Evolutionary conservation across 2,888 invertebrate genomes (phyloP).

Genomic region (Eurois occulta): DNA sequence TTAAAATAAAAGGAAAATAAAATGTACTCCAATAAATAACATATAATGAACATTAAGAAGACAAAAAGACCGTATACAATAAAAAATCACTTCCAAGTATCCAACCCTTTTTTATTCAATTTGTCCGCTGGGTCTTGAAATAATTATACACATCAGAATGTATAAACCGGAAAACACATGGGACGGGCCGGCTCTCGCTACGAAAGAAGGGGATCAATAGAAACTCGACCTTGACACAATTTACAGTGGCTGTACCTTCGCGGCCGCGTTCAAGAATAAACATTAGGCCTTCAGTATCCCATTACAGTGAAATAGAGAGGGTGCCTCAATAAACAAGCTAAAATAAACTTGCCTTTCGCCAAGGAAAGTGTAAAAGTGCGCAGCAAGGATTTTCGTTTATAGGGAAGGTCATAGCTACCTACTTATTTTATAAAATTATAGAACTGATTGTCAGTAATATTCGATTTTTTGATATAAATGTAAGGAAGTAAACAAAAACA

Average conservation of each 20-base stretch:
- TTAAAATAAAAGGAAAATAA: constrained; percentile 23
- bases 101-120: constrained; percentile 68
- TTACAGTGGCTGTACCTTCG: constrained; percentile 84
- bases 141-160: constrained; percentile 77
- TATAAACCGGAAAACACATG: constrained; percentile 80
- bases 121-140: constrained; percentile 66
- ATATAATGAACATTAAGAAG: constrained; percentile 27
- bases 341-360: constrained; percentile 67
- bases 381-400: constrained; percentile 13
- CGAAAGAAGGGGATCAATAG: constrained; percentile 88
- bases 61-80: constrained; percentile 53
- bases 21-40: constrained; percentile 8
- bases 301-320: constrained; percentile 75
- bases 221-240: constrained; percentile 88
- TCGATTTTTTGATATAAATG: not conserved
- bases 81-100: constrained; percentile 60
- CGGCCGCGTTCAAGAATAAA: constrained; percentile 84
- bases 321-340: constrained; percentile 73
- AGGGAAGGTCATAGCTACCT: not conserved
- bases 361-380: constrained; percentile 10
- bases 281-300: constrained; percentile 80
- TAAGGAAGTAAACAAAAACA: not conserved
- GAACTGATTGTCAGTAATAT: not conserved
- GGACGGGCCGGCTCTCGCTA: constrained; percentile 80
- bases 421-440: not conserved